Base-by-base conservation (phyloP, 1,140 invertebrate genomes). In the Cydia fagiglandana region DNA sequence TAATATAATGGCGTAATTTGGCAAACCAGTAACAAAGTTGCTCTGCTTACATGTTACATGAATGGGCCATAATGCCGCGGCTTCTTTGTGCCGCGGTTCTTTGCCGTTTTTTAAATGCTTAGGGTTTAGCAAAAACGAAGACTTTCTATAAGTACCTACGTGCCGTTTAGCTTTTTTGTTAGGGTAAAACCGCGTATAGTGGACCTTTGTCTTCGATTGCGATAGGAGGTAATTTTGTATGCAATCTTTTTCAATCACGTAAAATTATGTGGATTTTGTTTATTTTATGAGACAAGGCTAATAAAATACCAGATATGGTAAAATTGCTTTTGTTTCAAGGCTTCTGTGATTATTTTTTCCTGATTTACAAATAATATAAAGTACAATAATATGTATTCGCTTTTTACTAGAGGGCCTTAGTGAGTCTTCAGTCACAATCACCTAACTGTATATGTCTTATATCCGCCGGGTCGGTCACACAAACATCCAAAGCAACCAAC, bases 131-230 rank as follows among this genome's bases (percentile, higher is more conserved):
- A 61, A 61, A 61, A 61, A 61, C 17, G 56, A 61, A 5, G 17
- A 24, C 56, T 61, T 61, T 61, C 56, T 61, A 24, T 61, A 24
- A 61, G 20, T n/a, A 61, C 30, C 4, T 30, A 30, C 20, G 56
- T 24, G 56, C 17, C 56, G 17, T 61, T 61, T 61, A 61, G 20
- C 56, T 61, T 61, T 61, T 61, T 61, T 61, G 56, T 61, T 61
- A 61, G 56, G 56, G 56, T 61, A 61, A 61, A 61, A 61, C 56
- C 56, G 56, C 56, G 56, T 24, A 10, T 61, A n/a, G 20, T n/a
- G 56, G 56, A 61, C 56, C 56, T 61, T 56, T 56, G 53, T 17
- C 6, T 50, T 53, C 50, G 50, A 61, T 61, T 61, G 20, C 56
- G 20, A 61, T 61, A 24, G 9, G 56, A 53, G 50, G 15, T 56